These are phyloP conservation scores for Microcebus ravelobensis DNA, from an alignment of 2,113 vertebrate genomes.

Conservation along the genomic window DNA sequence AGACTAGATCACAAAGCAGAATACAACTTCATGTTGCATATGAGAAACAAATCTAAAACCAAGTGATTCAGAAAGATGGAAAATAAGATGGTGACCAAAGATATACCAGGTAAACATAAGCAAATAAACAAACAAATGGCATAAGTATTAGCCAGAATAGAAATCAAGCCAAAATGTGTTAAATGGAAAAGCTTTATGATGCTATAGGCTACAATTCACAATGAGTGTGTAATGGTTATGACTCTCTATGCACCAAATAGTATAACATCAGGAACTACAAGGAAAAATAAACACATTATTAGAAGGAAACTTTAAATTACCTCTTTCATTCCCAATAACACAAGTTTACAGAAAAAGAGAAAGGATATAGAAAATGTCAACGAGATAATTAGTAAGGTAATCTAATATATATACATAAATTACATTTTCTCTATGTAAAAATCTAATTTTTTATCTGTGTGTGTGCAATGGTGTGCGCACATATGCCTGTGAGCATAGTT, in stretches of 20 bases:
- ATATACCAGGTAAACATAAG: not conserved
- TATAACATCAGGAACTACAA: not conserved
- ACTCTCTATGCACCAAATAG: not conserved
- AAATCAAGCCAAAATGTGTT: not conserved
- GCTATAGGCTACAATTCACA: not conserved
- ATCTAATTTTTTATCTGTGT: not conserved
- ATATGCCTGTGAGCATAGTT: not conserved
- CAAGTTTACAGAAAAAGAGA: not conserved
- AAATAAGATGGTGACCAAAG: not conserved
- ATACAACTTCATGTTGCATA: not conserved
- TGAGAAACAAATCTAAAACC: not conserved
- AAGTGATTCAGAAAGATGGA: not conserved
- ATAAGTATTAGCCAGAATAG: not conserved
- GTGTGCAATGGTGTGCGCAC: not conserved
- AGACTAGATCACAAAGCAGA: not conserved
- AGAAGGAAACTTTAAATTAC: not conserved
- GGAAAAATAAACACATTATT: not conserved
- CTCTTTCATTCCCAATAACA: not conserved
- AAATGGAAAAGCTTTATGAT: not conserved
- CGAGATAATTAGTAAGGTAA: not conserved
- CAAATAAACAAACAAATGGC: not conserved
- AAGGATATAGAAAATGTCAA: not conserved
- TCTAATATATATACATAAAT: not conserved
- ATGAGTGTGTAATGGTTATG: not conserved
- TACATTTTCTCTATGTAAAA: not conserved